These are phyloP conservation scores for Rhopalosiphum padi DNA, from an alignment of 1,140 invertebrate species.

Conservation along the genomic window DNA sequence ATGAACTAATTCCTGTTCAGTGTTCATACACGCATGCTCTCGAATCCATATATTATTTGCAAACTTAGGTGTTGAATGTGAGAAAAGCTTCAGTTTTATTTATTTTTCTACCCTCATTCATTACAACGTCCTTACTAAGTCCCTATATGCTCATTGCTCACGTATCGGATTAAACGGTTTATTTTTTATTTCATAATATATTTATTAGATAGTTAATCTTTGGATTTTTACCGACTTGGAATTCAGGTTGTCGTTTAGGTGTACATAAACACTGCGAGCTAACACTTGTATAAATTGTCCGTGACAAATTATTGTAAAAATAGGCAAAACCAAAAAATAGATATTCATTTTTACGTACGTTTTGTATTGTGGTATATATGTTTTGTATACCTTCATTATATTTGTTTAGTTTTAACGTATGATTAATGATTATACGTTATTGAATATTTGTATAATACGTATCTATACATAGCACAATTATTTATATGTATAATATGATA, in stretches of 20 bases:
- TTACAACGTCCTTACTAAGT: background rate
- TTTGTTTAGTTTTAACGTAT: background rate
- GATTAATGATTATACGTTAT: background rate
- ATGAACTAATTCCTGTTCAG: background rate
- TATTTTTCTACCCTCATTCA: background rate
- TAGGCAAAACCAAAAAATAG: background rate
- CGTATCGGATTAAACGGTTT: background rate
- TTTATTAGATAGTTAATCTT: background rate
- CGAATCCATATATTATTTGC: background rate
- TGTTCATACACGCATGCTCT: too few species aligned
- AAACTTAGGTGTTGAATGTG: background rate
- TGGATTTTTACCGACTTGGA: background rate
- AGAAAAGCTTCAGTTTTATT: background rate
- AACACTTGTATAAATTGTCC: background rate
- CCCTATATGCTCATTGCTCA: background rate
- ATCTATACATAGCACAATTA: background rate
- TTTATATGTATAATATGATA: background rate
- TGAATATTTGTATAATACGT: background rate
- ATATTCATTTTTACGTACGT: background rate
- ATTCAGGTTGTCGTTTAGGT: background rate
- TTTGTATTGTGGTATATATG: background rate
- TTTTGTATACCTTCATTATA: background rate
- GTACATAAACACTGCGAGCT: fast-evolving
- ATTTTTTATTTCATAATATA: background rate
- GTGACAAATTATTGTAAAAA: background rate